Evolutionary conservation across 2,113 vertebrate species (phyloP).

Genomic region (Ochotona princeps): DNA sequence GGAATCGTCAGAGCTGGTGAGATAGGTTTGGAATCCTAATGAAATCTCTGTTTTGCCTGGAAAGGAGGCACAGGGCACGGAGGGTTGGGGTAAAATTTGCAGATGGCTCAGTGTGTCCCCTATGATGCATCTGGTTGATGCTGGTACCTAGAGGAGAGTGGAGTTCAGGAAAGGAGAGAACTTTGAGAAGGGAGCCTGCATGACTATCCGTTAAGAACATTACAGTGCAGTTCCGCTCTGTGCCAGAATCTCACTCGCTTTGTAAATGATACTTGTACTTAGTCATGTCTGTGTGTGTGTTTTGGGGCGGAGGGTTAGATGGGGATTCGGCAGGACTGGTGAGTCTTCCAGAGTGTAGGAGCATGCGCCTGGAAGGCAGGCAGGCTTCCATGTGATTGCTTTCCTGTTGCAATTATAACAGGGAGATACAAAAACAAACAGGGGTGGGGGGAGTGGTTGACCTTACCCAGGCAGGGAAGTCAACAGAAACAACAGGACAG

Average conservation of each 20-base stretch:
- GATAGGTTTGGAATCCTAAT: not conserved
- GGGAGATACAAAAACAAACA: not conserved
- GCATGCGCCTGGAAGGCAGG: not conserved
- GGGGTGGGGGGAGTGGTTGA: fast-evolving
- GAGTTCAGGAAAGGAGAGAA: not conserved
- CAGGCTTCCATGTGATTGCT: not conserved
- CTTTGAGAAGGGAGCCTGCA: too few relatives aligned
- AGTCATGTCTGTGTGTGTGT: too few relatives aligned
- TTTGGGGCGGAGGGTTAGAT: too few relatives aligned
- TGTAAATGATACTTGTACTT: not conserved
- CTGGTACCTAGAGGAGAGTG: fast-evolving
- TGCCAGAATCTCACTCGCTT: not conserved
- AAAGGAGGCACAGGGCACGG: not conserved
- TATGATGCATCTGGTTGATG: fast-evolving
- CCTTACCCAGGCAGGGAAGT: not conserved
- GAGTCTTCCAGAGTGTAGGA: not conserved
- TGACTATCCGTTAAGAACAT: not conserved
- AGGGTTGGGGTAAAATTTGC: not conserved
- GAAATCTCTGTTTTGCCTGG: not conserved
- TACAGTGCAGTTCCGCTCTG: not conserved
- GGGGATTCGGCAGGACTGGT: not conserved
- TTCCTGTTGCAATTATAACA: fast-evolving
- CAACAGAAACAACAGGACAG: not conserved
- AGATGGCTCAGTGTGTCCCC: not conserved
- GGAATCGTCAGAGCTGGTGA: not conserved